Conservation (phyloP, 2,797 vertebrate species). For the Crocidura indochinensis region DNA sequence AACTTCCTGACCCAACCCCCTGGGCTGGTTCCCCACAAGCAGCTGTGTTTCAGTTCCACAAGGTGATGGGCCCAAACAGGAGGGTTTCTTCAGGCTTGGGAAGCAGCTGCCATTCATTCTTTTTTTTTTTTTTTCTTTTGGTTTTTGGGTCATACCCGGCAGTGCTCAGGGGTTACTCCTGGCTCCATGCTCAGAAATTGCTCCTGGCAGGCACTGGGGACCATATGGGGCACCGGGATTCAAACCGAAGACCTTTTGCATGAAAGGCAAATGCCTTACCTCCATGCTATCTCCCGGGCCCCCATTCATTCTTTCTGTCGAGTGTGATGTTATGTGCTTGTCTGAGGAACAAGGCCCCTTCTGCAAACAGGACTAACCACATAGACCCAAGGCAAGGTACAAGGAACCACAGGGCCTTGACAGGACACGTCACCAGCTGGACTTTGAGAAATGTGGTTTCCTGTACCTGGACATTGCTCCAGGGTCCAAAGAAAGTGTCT, state of each 20-base stretch:
- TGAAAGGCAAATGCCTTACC: too few species aligned
- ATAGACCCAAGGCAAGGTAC: background rate
- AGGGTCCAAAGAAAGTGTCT: slow-evolving; percentile 16
- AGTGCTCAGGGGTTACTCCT: too few species aligned
- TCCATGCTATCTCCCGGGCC: too few species aligned
- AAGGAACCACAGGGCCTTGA: background rate
- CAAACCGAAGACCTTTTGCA: too few species aligned
- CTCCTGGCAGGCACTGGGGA: too few species aligned
- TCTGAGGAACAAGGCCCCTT: background rate
- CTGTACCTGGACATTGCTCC: slow-evolving; percentile 39
- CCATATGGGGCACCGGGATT: too few species aligned
- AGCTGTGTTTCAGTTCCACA: background rate
- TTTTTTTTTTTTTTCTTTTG: too few species aligned
- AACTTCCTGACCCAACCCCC: background rate
- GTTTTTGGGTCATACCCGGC: too few species aligned
- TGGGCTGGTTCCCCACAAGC: background rate
- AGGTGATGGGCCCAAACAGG: background rate
- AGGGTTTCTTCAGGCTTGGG: background rate
- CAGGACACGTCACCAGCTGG: slow-evolving; percentile 44
- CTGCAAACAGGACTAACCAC: background rate
- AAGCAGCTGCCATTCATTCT: background rate
- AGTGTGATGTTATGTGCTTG: background rate
- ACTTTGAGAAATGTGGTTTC: slow-evolving; percentile 4
- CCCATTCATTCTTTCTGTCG: too few species aligned
- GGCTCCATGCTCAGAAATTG: too few species aligned